These are phyloP conservation scores for Eremophila alpestris DNA, from an alignment of 2,797 vertebrate species.

Conservation along the genomic window DNA sequence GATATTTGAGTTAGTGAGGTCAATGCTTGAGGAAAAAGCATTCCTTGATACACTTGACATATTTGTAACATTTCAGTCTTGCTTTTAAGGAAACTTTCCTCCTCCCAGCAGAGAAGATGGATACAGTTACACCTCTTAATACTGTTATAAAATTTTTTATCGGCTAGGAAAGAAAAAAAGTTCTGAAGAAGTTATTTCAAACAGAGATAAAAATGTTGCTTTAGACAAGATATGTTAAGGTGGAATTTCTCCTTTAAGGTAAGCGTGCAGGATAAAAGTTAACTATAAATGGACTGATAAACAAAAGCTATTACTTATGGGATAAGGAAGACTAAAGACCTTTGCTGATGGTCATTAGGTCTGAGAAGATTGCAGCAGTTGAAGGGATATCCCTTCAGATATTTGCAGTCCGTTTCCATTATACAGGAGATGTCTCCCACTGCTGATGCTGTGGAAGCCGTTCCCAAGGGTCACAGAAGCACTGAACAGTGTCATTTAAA, in stretches of 20 bases:
- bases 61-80: background rate
- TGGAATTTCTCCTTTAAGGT: background rate
- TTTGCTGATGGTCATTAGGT: background rate
- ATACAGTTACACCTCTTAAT: background rate
- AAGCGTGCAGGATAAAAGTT: background rate
- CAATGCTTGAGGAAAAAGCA: background rate
- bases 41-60: background rate
- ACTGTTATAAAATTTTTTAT: background rate
- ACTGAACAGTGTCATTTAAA: background rate
- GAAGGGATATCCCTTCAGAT: background rate
- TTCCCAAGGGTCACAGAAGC: background rate
- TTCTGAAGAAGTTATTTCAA: background rate
- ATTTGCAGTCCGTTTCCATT: background rate
- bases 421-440: background rate
- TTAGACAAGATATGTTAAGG: background rate
- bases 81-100: background rate
- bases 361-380: background rate
- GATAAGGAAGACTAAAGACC: background rate
- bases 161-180: background rate
- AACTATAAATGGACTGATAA: background rate
- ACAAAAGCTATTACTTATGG: background rate
- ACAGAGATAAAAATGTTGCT: background rate
- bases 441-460: background rate
- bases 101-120: rapidly evolving
- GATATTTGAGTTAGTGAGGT: background rate